phyloP scores from a whole-genome alignment of 2,797 vertebrate genomes.

The Anabas testudineus region DNA sequence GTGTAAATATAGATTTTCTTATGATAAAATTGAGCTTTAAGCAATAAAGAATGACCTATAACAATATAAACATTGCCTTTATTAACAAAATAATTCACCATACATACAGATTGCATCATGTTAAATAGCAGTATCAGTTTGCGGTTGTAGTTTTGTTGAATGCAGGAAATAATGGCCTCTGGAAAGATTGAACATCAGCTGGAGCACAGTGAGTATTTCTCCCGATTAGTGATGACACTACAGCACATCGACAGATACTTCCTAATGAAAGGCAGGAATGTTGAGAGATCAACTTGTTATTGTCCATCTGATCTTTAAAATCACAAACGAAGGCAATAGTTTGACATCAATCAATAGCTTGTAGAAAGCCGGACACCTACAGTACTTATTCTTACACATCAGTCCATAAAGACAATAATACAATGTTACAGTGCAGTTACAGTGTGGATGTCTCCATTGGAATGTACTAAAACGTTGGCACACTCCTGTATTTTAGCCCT shows the following conservation, averaged over 20 bases:
- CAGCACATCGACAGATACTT: constrained; percentile 59
- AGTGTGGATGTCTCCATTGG: constrained; percentile 82
- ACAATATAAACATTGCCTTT: constrained; percentile 82
- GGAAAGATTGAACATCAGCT: constrained; percentile 56
- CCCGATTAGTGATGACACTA: constrained; percentile 71
- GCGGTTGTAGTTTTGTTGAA: constrained; percentile 56
- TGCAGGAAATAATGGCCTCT: constrained; percentile 44
- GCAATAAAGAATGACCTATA: constrained; percentile 40
- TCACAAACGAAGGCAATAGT: constrained; percentile 58
- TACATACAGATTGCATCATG: constrained; percentile 78
- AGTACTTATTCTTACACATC: constrained; percentile 65
- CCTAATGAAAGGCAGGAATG: constrained; percentile 74
- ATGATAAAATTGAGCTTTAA: not conserved
- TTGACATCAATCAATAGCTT: constrained; percentile 67
- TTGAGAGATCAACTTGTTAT: constrained; percentile 57
- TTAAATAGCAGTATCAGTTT: constrained; percentile 79
- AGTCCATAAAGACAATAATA: constrained; percentile 64
- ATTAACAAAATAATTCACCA: constrained; percentile 85
- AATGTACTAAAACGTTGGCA: constrained; percentile 77
- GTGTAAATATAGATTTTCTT: constrained; percentile 5
- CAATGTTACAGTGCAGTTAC: constrained; percentile 76
- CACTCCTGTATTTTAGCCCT: constrained; percentile 84
- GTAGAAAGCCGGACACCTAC: constrained; percentile 66
- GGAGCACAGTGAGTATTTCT: constrained; percentile 66
- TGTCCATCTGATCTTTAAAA: constrained; percentile 47